phyloP scores from a whole-genome alignment of 2,113 vertebrate genomes.

The Cinclus mexicanus region DNA sequence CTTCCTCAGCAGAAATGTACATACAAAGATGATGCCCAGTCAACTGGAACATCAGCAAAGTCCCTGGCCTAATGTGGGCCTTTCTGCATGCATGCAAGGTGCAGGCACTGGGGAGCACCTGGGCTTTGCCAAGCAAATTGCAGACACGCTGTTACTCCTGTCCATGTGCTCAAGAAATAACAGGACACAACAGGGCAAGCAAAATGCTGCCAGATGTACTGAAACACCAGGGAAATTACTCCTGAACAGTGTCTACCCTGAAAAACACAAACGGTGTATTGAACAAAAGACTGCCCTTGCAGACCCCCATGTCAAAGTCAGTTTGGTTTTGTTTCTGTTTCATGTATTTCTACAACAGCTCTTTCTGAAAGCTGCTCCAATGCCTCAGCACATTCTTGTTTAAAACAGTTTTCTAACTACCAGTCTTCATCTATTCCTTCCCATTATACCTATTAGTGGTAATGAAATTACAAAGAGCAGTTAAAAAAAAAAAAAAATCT shows the following conservation, averaged over 20 bases:
- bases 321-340: neutral
- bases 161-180: neutral
- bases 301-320: neutral
- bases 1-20: neutral
- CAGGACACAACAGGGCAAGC: accelerated
- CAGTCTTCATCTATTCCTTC: neutral
- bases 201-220: neutral
- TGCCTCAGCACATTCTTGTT: neutral
- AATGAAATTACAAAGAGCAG: neutral
- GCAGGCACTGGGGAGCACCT: neutral
- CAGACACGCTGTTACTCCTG: neutral
- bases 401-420: neutral
- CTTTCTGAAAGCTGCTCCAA: neutral
- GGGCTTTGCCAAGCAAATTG: neutral
- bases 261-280: neutral
- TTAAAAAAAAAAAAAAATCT: neutral
- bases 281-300: neutral
- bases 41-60: neutral
- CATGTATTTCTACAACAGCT: neutral
- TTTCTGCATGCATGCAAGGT: accelerated
- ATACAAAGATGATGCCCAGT: neutral
- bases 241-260: neutral
- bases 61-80: neutral
- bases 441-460: neutral
- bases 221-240: neutral